A percentile compares a stretch with the other conserved stretches of the same genome.
These are phyloP conservation scores for Lasiurus cinereus DNA, from an alignment of 2,113 vertebrate species.

Conservation along the genomic window DNA sequence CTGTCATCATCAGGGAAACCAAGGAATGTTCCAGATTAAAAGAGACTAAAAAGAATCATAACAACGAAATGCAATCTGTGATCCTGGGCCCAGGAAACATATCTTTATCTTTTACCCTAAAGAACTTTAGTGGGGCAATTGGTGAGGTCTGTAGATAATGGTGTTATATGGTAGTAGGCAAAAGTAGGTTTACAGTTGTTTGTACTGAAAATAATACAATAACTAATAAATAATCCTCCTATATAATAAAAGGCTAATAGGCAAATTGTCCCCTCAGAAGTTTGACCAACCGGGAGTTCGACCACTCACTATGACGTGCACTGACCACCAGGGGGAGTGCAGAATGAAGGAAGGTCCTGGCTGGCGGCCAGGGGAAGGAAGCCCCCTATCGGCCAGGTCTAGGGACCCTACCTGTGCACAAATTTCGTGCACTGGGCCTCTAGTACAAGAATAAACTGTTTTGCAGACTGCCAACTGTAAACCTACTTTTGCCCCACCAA, in stretches of 20 bases:
- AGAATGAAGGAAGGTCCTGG: too few species aligned
- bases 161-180: neutral
- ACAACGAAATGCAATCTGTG: neutral
- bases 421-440: too few species aligned
- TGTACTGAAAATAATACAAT: neutral
- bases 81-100: neutral
- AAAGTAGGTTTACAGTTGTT: neutral
- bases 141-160: neutral
- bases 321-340: too few species aligned
- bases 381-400: too few species aligned
- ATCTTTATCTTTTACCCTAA: neutral
- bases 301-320: too few species aligned
- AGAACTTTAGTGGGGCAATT: neutral
- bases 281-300: too few species aligned
- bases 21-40: neutral
- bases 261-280: too few species aligned
- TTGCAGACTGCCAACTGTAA: neutral
- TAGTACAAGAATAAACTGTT: neutral
- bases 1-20: neutral
- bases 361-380: too few species aligned
- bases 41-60: neutral
- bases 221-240: neutral
- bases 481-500: neutral
- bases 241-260: too few species aligned
- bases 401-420: too few species aligned